phyloP scores from a whole-genome alignment of 2,113 vertebrate genomes.

The Hepsetus odoe region DNA sequence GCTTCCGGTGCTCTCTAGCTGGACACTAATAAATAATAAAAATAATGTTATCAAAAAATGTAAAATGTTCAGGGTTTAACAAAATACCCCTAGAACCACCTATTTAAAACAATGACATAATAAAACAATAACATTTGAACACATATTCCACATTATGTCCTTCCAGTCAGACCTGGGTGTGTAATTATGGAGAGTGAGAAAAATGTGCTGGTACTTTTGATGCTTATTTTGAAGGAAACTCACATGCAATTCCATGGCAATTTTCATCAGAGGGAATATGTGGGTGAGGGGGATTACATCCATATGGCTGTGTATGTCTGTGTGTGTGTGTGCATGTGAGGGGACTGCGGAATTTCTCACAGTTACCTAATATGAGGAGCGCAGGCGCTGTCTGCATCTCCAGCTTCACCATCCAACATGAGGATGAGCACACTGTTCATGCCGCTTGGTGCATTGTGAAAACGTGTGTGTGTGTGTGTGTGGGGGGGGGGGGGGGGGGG shows the following conservation, averaged over 20 bases:
- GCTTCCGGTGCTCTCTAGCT: conserved; percentile 54
- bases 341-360: conserved; percentile 51
- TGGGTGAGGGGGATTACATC: conserved; percentile 7
- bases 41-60: not conserved
- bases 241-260: conserved; percentile 19
- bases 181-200: not conserved
- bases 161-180: not conserved
- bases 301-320: not conserved
- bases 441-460: too few relatives aligned
- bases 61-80: not conserved
- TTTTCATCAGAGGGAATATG: conserved; percentile 25
- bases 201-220: not conserved
- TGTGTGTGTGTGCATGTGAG: not conserved
- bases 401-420: not conserved
- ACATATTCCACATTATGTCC: too few relatives aligned
- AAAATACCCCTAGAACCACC: not conserved
- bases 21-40: not conserved
- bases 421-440: not conserved
- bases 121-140: too few relatives aligned
- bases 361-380: conserved; percentile 48
- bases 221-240: conserved; percentile 7
- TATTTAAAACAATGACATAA: not conserved
- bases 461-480: too few relatives aligned
- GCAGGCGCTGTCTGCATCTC: conserved; percentile 3
- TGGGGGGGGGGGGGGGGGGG: too few relatives aligned